Evolutionary conservation across 2,888 invertebrate species (phyloP), one percentile per base, ranked within the genome.

Genomic region (Erebia ligea): DNA sequence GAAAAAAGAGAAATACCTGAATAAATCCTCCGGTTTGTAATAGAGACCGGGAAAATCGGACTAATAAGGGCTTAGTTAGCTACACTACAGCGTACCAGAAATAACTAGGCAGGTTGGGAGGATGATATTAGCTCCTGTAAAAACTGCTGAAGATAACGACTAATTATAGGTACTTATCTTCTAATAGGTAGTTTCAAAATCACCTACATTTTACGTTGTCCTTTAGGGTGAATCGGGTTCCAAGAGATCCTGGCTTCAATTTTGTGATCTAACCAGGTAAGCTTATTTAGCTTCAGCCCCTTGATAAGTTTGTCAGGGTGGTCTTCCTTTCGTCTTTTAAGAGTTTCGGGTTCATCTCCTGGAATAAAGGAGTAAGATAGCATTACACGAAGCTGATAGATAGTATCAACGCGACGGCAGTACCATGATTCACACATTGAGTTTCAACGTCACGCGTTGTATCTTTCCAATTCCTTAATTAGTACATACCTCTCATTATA

Each of bases 211-310:
- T 80, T 83, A 11, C 81, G 79, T 67, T 85, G 81, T 66, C 84
- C 84, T 45, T 82, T 80, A 52, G 80, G 76, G 21, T 77, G 81
- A 1, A 82, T 67, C 0, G 90, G 85, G 10, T 88, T 86, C 92
- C 92, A 92, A 8, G 89, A 81, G 72, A 92, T 85, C 76, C 83
- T 87, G 0, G 92, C 92, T 75, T 87, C 90, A 17, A 92, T 76
- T 76, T 87, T 90, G 75, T 88, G 82, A 73, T 90, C 88, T 74
- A 84, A 81, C 92, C 92, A 92, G 56, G 91, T 80, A 52, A 92
- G 85, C 81, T 89, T 89, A 48, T 89, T 84, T 34, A 92, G 76
- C 76, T 85, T 88, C 5, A 93, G 76, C 3, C 86, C 88, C 70
- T 81, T 87, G 72, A 93, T 85, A 76, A 62, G 62, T 19, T 48